phyloP scores from a whole-genome alignment of 2,888 invertebrate species.

The Halocaridina rubra region DNA sequence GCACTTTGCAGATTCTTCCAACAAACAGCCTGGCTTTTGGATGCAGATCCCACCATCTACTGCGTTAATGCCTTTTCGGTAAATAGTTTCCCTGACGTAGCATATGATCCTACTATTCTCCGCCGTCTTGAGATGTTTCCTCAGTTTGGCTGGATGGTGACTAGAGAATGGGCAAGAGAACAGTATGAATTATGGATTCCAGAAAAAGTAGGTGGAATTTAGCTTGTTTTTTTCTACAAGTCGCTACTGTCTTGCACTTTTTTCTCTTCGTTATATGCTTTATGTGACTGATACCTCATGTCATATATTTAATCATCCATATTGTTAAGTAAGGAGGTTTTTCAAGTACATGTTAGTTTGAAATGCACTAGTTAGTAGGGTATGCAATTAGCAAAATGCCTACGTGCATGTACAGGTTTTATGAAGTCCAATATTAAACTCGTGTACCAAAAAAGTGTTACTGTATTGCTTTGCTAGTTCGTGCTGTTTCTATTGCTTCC shows the following conservation, averaged over 20 bases:
- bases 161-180: constrained; percentile 32
- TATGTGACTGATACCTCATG: no score
- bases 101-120: constrained; percentile 32
- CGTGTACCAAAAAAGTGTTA: no score
- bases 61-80: constrained; percentile 53
- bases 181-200: constrained; percentile 34
- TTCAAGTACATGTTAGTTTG: no score
- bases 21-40: constrained; percentile 59
- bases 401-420: no score
- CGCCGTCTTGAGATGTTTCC: constrained; percentile 56
- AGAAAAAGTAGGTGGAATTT: constrained; percentile 29
- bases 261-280: no score
- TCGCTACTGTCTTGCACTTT: background rate
- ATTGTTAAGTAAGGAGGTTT: no score
- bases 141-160: constrained; percentile 61
- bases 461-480: no score
- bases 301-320: no score
- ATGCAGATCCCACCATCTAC: constrained; percentile 48
- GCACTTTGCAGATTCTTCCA: constrained; percentile 60
- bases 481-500: no score
- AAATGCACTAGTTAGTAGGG: no score
- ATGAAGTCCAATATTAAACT: no score
- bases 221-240: background rate
- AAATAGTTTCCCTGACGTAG: constrained; percentile 50
- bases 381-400: no score